Conservation (phyloP, 2,113 vertebrate species). For the Lutjanus erythropterus region DNA sequence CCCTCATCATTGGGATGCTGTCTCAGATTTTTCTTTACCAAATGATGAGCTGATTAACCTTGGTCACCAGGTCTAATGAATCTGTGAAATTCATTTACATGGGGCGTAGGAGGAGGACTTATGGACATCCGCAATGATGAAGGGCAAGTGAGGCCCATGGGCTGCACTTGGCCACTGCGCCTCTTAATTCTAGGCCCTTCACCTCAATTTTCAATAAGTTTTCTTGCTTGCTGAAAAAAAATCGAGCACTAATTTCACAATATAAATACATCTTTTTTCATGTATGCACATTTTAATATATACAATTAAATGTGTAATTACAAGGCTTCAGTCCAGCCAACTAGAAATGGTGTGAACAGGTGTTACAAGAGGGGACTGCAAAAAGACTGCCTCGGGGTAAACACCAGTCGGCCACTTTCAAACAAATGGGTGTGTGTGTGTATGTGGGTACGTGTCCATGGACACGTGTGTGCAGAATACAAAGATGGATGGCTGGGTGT, state of each 20-base stretch:
- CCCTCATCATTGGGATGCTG: constrained; percentile 12
- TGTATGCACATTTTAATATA: neutral
- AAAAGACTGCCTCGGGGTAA: constrained; percentile 31
- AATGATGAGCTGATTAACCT: constrained; percentile 73
- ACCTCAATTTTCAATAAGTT: constrained; percentile 17
- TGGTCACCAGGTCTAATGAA: constrained; percentile 58
- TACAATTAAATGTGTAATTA: constrained; percentile 16
- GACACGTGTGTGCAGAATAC: constrained; percentile 36
- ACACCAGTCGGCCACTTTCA: constrained; percentile 22
- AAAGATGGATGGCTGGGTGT: constrained; percentile 40
- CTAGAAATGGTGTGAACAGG: constrained; percentile 31
- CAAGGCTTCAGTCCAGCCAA: neutral
- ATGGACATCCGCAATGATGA: constrained; percentile 27
- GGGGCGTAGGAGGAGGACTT: constrained; percentile 36
- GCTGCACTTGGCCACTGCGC: neutral
- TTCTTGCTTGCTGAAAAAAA: neutral
- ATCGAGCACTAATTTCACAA: neutral
- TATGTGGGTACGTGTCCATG: neutral
- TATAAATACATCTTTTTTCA: neutral
- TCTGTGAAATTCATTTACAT: constrained; percentile 70
- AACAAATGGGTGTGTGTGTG: constrained; percentile 21
- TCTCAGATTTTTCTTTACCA: constrained; percentile 20
- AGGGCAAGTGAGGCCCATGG: constrained; percentile 37
- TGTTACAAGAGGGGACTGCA: constrained; percentile 37
- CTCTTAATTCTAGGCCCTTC: constrained; percentile 4